Percentiles rank a stretch among this genome's conserved stretches.
Conservation (phyloP, 2,113 vertebrate genomes). For the Anguilla rostrata region DNA sequence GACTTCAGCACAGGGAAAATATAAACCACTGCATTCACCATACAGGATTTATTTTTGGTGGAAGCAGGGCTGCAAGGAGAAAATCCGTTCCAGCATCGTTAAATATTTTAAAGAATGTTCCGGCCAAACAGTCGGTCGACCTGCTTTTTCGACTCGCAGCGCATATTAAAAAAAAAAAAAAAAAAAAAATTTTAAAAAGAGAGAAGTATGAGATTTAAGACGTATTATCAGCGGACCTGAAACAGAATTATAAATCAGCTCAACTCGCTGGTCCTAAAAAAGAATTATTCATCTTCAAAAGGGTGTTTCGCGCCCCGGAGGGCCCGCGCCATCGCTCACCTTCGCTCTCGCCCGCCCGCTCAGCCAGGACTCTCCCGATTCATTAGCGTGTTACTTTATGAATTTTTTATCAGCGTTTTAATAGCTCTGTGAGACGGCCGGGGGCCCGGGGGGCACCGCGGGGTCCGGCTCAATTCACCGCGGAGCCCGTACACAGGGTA, state of each 20-base stretch:
- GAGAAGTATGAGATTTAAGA: constrained; percentile 77
- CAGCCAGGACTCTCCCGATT: constrained; percentile 83
- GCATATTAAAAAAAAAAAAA: constrained; percentile 81
- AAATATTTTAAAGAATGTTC: constrained; percentile 83
- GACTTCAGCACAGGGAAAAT: not conserved
- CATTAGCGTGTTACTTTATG: constrained; percentile 86
- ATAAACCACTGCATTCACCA: not conserved
- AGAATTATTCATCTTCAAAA: constrained; percentile 93
- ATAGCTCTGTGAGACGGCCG: constrained; percentile 86
- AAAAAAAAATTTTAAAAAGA: constrained; percentile 84
- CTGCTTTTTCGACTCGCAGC: constrained; percentile 80
- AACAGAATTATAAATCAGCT: constrained; percentile 92
- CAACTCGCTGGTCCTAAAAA: constrained; percentile 87
- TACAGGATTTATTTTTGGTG: not conserved
- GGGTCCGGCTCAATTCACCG: constrained; percentile 77
- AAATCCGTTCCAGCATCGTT: not conserved
- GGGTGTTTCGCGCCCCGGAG: constrained; percentile 88
- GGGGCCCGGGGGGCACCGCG: constrained; percentile 81
- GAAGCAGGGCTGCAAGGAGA: not conserved
- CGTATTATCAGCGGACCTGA: constrained; percentile 86
- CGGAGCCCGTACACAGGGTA: constrained; percentile 25
- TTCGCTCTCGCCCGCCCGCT: constrained; percentile 80
- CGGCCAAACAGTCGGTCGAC: constrained; percentile 82
- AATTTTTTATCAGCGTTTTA: constrained; percentile 89
- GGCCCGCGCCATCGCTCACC: constrained; percentile 85